A percentile compares a stretch with the other conserved stretches of the same genome.
These are phyloP conservation scores for Gastrophysa polygoni DNA, from an alignment of 2,888 invertebrate species.

Conservation along the genomic window DNA sequence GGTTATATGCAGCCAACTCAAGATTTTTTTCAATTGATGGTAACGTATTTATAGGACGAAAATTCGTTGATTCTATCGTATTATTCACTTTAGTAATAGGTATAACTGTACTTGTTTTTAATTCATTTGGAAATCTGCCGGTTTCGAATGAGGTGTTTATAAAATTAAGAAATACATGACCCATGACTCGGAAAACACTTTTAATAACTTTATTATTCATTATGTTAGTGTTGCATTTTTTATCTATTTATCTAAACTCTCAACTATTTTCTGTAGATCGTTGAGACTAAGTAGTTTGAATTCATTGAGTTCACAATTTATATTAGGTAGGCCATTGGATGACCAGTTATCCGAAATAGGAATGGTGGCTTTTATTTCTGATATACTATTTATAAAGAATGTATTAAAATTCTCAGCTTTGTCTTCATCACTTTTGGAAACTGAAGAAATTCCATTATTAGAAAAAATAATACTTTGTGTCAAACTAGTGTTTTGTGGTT, in stretches of 20 bases:
- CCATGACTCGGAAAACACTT: not conserved
- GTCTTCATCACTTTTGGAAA: not conserved
- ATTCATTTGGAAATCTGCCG: slow-evolving; percentile 1
- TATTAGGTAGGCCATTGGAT: no score
- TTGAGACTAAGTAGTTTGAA: no score
- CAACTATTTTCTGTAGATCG: no score
- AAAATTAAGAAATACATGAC: not conserved
- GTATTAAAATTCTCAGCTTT: not conserved
- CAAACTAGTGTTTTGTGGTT: not conserved
- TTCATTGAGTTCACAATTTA: no score
- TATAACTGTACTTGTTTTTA: slow-evolving; percentile 6
- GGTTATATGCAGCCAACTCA: not conserved
- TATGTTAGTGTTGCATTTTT: not conserved
- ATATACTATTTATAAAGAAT: not conserved
- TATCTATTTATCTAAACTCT: not conserved
- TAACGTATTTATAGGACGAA: not conserved
- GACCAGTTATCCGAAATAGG: no score
- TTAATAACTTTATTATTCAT: not conserved
- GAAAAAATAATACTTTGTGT: not conserved
- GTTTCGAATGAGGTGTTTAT: not conserved
- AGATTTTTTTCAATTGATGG: not conserved
- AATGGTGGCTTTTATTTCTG: not conserved
- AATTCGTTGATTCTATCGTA: not conserved
- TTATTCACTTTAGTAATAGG: not conserved
- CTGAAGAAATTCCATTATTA: no score